A percentile compares a stretch with the other conserved stretches of the same genome.
Conservation (phyloP, 92 coral and sea anemone species). For the Scolanthus callimorphus region DNA sequence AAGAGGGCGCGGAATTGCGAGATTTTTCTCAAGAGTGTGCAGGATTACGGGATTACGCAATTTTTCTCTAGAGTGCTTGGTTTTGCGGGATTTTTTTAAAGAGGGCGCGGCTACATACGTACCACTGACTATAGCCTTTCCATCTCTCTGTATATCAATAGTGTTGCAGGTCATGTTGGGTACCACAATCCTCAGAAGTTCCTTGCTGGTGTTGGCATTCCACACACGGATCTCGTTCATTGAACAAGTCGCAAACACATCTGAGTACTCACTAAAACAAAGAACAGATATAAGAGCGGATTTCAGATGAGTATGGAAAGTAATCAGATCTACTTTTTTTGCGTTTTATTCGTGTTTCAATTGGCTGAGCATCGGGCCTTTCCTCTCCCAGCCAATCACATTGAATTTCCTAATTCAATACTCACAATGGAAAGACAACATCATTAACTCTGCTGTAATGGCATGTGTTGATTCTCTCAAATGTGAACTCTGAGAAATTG, state of each 20-base stretch:
- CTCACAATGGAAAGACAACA: slow-evolving; percentile 93
- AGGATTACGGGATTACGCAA: no score
- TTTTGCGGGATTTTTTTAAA: no score
- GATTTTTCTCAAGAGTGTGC: no score
- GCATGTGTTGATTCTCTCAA: slow-evolving; percentile 80
- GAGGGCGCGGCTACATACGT: slow-evolving; percentile 25
- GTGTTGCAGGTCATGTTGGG: slow-evolving; percentile 95
- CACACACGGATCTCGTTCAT: slow-evolving; percentile 90
- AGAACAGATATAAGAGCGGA: no score
- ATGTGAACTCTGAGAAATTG: slow-evolving; percentile 58
- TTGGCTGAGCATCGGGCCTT: no score
- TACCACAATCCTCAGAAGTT: slow-evolving; percentile 77
- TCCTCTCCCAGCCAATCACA: no score
- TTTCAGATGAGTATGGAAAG: no score
- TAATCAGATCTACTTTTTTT: no score
- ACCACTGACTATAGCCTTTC: slow-evolving; percentile 86
- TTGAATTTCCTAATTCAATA: not conserved
- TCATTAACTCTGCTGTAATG: slow-evolving; percentile 82
- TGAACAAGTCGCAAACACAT: slow-evolving; percentile 79
- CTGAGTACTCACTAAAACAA: slow-evolving; percentile 73
- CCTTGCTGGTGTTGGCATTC: slow-evolving; percentile 85
- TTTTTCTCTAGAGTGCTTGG: no score
- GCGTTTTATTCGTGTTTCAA: no score
- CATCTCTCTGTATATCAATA: slow-evolving; percentile 65
- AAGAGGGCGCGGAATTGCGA: no score